phyloP scores from a whole-genome alignment of 2,888 invertebrate species.

The Rhingia campestris region DNA sequence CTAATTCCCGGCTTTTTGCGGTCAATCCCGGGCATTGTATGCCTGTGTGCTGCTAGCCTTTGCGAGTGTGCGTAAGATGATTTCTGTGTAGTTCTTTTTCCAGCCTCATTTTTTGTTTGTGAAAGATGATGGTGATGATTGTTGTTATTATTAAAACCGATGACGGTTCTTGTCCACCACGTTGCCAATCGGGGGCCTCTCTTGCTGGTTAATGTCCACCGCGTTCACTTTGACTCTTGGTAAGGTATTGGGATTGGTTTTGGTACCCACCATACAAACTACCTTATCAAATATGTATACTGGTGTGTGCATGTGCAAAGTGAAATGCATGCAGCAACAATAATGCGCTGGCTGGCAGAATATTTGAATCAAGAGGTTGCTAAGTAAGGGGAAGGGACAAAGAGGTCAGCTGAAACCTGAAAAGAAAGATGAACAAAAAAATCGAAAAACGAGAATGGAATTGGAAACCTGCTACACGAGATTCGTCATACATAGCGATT shows the following conservation, averaged over 20 bases:
- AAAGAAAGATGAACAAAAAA: slow-evolving; percentile 38
- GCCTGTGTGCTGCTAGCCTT: background rate
- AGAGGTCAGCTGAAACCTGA: slow-evolving; percentile 65
- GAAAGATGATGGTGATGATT: slow-evolving; percentile 8
- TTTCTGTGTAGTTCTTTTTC: slow-evolving; percentile 11
- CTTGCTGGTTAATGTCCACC: slow-evolving; percentile 14
- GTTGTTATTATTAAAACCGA: slow-evolving; percentile 9
- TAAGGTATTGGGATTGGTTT: background rate
- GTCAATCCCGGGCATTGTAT: slow-evolving; percentile 57
- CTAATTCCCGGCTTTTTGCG: slow-evolving; percentile 60
- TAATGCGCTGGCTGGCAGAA: background rate
- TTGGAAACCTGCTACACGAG: slow-evolving; percentile 51
- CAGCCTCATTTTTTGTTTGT: background rate
- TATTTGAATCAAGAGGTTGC: background rate
- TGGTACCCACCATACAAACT: background rate
- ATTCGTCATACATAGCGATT: slow-evolving; percentile 44
- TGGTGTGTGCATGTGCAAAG: slow-evolving; percentile 10
- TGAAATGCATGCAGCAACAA: slow-evolving; percentile 41
- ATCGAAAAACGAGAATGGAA: slow-evolving; percentile 30
- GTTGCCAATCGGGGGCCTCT: slow-evolving; percentile 3
- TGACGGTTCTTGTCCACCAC: slow-evolving; percentile 18
- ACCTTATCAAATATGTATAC: no score
- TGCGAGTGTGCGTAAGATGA: slow-evolving; percentile 25
- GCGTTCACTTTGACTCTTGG: background rate
- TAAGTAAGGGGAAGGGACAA: slow-evolving; percentile 38